Conservation (phyloP, 2,888 invertebrate species). For the Mellilla xanthometata region DNA sequence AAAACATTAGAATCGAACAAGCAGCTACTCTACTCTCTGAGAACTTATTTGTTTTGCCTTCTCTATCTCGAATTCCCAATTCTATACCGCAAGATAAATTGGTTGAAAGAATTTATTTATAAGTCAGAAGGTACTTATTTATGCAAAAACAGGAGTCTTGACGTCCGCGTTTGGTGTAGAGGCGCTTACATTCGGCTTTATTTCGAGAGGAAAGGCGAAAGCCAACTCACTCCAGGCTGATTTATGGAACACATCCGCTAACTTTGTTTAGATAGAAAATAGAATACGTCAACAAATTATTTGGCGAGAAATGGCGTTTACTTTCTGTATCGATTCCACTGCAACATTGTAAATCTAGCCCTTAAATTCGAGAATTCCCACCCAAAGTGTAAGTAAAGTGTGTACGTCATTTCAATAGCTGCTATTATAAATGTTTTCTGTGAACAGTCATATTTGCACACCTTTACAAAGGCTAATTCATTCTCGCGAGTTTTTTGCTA, state of each 20-base stretch:
- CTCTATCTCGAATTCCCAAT: slow-evolving; percentile 28
- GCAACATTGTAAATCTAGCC: slow-evolving; percentile 15
- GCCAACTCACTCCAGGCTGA: slow-evolving; percentile 17
- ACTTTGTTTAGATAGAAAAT: slow-evolving; percentile 19
- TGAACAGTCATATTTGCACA: slow-evolving; percentile 6
- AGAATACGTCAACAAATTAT: slow-evolving; percentile 8
- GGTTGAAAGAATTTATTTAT: slow-evolving; percentile 38
- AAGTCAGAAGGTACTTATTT: slow-evolving; percentile 35
- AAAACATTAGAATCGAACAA: slow-evolving; percentile 1
- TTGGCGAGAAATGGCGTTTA: slow-evolving; percentile 3
- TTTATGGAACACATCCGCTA: slow-evolving; percentile 21
- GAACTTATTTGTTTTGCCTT: slow-evolving; percentile 35
- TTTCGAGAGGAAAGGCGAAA: slow-evolving; percentile 17
- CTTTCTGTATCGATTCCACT: slow-evolving; percentile 3
- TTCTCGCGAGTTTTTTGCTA: background rate
- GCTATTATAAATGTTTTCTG: slow-evolving; percentile 6
- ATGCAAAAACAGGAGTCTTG: slow-evolving; percentile 36
- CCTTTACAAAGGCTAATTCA: slow-evolving; percentile 2
- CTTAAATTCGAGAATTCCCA: slow-evolving; percentile 8
- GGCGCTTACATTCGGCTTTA: slow-evolving; percentile 18
- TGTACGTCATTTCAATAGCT: slow-evolving; percentile 7
- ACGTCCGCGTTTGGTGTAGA: slow-evolving; percentile 12
- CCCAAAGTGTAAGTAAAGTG: background rate
- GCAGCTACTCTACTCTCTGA: background rate
- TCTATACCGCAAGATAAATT: slow-evolving; percentile 32